Percentiles rank a stretch among this genome's conserved stretches.
phyloP scores from a whole-genome alignment of 2,888 invertebrate species.

The Troides aeacus region DNA sequence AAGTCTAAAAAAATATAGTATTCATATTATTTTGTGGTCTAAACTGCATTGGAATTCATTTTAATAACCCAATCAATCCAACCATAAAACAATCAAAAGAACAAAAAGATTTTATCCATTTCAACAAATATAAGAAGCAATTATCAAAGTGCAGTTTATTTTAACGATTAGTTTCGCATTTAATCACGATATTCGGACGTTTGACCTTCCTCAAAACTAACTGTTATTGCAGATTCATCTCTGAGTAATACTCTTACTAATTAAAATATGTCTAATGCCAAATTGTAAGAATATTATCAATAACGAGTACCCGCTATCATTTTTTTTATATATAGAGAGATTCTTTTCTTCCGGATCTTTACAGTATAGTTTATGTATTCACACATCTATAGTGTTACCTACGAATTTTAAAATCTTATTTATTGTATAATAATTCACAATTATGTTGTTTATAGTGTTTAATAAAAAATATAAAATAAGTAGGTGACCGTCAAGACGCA shows the following conservation, averaged over 20 bases:
- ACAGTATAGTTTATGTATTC: too few species aligned
- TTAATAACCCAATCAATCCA: conserved; percentile 8
- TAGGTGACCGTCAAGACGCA: too few species aligned
- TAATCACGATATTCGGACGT: conserved; percentile 32
- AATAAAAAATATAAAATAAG: too few species aligned
- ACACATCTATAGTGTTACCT: too few species aligned
- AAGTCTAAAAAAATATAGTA: neutral
- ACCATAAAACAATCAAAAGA: conserved; percentile 1
- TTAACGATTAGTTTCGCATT: conserved; percentile 36
- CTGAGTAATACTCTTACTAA: neutral
- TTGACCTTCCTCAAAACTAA: conserved; percentile 35
- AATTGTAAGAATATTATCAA: neutral
- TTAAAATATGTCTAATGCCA: neutral
- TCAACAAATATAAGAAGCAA: conserved; percentile 11
- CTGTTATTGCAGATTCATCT: conserved; percentile 13
- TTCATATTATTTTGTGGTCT: neutral
- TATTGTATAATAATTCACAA: too few species aligned
- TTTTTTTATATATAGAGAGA: neutral
- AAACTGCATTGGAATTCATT: neutral
- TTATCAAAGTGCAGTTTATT: conserved; percentile 27
- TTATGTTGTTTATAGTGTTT: too few species aligned
- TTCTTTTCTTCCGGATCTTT: too few species aligned
- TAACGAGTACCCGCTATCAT: neutral
- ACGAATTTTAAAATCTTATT: too few species aligned
- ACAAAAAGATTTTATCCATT: neutral